Base-by-base conservation (phyloP, 2,113 vertebrate genomes). In the Noctilio leporinus region DNA sequence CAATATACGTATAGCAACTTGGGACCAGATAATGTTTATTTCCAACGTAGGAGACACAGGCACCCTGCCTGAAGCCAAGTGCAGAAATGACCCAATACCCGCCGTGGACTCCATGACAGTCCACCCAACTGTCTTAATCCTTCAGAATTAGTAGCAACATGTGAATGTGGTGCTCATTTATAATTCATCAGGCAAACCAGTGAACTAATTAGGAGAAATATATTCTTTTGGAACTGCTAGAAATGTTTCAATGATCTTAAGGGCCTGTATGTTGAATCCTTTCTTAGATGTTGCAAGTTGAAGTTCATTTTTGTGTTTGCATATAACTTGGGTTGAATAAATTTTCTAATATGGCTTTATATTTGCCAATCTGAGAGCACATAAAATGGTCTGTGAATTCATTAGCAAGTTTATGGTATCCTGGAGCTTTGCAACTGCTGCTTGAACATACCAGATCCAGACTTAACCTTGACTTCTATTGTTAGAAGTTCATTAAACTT, bases 261-360 rank as follows among this genome's bases (percentile, higher is more conserved):
- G 72, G 35, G 26, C 38, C 62, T 86, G 78, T 75, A 15, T 67
- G 35, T 38, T 89, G 76, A 92, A 67, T 62, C 55, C 40, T 72
- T 92, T 78, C 69, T 86, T 84, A 96, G 75, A 94, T 40, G 65
- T 89, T 81, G n/a, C 55, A 86, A 84, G 35, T 87, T 45, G 35
- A 87, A 91, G 53, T n/a, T 82, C 40, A 65, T 78, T 69, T 59
- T 84, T 97, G 87, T 73, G 35, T 47, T 28, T 45, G 8, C 70
- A n/a, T n/a, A 17, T 30, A 86, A 55, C 57, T 67, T 75, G 35
- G 14, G 10, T 82, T 86, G 64, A 69, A 33, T 67, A 49, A 12
- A 80, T 80, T 75, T 96, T 73, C 55, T 91, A 84, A 75, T 19
- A 45, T 35, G 67, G 33, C 43, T 51, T 51, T 91, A 10, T 76